phyloP scores from a whole-genome alignment of 2,797 vertebrate genomes.

The Echeneis naucrates region DNA sequence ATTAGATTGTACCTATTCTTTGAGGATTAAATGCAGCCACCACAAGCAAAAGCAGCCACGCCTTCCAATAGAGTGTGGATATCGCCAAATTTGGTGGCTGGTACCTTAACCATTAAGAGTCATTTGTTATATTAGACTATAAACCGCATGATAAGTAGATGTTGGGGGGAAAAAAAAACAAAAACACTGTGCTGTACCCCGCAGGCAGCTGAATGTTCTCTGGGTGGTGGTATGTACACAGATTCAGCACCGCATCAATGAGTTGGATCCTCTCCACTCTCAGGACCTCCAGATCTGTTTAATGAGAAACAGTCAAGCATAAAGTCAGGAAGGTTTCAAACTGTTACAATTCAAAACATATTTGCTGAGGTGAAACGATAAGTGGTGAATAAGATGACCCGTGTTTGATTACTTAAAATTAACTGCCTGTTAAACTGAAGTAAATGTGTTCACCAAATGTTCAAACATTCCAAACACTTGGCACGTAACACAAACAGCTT shows the following conservation, averaged over 20 bases:
- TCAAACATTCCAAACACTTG: constrained; percentile 44
- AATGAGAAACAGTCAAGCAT: constrained; percentile 28
- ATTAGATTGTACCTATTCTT: constrained; percentile 89
- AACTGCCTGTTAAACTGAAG: constrained; percentile 31
- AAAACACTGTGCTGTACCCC: constrained; percentile 83
- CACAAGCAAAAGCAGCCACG: constrained; percentile 96
- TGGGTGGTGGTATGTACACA: constrained; percentile 98
- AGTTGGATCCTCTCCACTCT: constrained; percentile 96
- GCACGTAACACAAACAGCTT: constrained; percentile 34
- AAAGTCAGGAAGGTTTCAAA: constrained; percentile 3
- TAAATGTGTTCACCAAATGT: constrained; percentile 51
- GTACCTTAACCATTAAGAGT: constrained; percentile 85
- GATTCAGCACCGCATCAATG: constrained; percentile 95
- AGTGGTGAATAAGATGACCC: constrained; percentile 10
- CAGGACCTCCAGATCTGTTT: constrained; percentile 94
- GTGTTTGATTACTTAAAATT: neutral
- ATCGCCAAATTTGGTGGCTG: constrained; percentile 97
- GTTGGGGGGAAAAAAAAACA: no score
- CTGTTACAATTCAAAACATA: constrained; percentile 3
- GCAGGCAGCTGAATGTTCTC: constrained; percentile 99
- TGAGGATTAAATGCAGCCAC: constrained; percentile 98
- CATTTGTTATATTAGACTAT: constrained; percentile 40
- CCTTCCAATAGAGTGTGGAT: constrained; percentile 98
- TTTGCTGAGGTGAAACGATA: neutral
- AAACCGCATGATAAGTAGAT: constrained; percentile 4